Conservation (phyloP, 1,140 invertebrate species). For the Aphidius gifuensis region DNA sequence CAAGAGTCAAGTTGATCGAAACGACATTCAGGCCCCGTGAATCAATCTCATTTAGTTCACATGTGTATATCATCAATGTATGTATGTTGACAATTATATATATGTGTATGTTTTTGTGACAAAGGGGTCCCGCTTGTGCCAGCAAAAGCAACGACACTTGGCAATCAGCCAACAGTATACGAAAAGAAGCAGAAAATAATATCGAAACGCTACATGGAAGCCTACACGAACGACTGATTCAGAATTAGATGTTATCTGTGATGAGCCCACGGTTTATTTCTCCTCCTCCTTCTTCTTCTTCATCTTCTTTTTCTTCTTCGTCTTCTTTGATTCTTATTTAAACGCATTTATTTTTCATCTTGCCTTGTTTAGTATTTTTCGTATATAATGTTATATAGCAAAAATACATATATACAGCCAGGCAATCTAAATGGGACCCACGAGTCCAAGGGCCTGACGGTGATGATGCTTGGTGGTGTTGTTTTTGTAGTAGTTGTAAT, state of each 20-base stretch:
- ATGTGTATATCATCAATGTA: too few relatives aligned
- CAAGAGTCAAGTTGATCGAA: too few relatives aligned
- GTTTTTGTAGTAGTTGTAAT: not conserved
- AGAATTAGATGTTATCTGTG: slow-evolving; percentile 54
- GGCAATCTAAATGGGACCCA: too few relatives aligned
- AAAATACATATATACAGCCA: not conserved
- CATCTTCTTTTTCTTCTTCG: slow-evolving; percentile 12
- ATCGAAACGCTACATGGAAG: slow-evolving; percentile 28
- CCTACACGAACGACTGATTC: slow-evolving; percentile 39
- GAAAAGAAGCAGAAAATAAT: slow-evolving; percentile 18
- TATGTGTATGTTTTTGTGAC: not conserved
- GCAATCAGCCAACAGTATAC: not conserved
- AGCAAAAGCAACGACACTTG: slow-evolving; percentile 26
- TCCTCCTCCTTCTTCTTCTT: slow-evolving; percentile 10
- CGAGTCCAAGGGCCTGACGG: not conserved
- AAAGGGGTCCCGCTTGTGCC: slow-evolving; percentile 12
- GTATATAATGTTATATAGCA: not conserved
- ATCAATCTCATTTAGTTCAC: too few relatives aligned
- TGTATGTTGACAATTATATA: not conserved
- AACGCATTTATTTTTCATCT: slow-evolving; percentile 7
- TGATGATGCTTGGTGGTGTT: not conserved
- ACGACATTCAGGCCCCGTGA: too few relatives aligned
- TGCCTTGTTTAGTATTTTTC: slow-evolving; percentile 7
- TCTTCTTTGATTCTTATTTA: slow-evolving; percentile 1
- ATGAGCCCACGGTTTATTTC: slow-evolving; percentile 36